Base-by-base conservation (phyloP, 2,113 vertebrate genomes). In the Nothoprocta pentlandii region DNA sequence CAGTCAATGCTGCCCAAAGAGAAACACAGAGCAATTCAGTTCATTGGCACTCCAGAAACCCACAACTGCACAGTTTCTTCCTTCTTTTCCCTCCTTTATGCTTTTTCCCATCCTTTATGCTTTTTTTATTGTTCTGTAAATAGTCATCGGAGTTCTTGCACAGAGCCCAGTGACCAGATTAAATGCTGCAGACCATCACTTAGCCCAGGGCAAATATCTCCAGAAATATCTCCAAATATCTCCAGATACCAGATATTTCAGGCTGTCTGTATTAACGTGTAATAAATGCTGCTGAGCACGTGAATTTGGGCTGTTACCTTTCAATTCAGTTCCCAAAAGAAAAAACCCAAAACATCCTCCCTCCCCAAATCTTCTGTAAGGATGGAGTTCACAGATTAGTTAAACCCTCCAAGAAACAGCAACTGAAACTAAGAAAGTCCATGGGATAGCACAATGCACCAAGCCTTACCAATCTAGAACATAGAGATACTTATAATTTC, bases 1-100 rank as follows among this genome's bases (percentile, higher is more conserved):
- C 99, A 99, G 95, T 99, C 99, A 0, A 99, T 99, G 95, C 99
- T 99, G 95, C 46, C 14, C 81, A 26, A 94, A 70, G 92, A 61
- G 54, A 94, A 83, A 89, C 71, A 89, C 67, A 80, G 14, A 42
- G 53, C 70, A 71, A 21, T 36, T 80, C 7, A 82, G 26, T n/a
- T 47, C 6, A 75, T 30, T 80, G 59, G 39, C 58, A 61, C 16
- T 73, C 62, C 34, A 81, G 30, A 58, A 91, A 82, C 41, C 61
- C 21, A 70, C 0, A 0, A 66, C 15, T 0, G 0, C n/a, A 82
- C 54, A 59, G 0, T 16, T 63, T 42, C 34, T 67, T 41, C 42
- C 28, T 36, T 66, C 78, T 67, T 16, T 39, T 39, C 36, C 36
- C 8, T 92, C 44, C 56, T 54, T 14, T 34, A 53, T 1, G 10